Conservation (phyloP, 2,888 invertebrate species). For the Liodrosophila aerea region DNA sequence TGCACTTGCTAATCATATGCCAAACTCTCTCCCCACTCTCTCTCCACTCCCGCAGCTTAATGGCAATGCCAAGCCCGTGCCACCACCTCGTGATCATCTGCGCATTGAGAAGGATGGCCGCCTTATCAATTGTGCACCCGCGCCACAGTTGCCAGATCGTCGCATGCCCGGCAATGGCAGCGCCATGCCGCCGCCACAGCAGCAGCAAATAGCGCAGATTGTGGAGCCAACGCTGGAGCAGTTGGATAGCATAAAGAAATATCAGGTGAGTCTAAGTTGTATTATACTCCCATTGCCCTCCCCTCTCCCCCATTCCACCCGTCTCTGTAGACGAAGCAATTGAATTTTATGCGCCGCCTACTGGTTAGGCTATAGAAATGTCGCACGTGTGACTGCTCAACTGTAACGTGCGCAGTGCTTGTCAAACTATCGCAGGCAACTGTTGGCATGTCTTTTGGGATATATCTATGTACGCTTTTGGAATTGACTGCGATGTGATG, state of each 20-base stretch:
- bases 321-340: too few relatives aligned
- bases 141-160: conserved; percentile 87
- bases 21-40: background rate
- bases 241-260: conserved; percentile 94
- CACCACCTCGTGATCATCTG: conserved; percentile 86
- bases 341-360: conserved; percentile 30
- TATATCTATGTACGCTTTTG: too few relatives aligned
- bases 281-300: too few relatives aligned
- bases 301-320: too few relatives aligned
- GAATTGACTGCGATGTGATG: too few relatives aligned
- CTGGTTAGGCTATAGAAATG: conserved; percentile 43
- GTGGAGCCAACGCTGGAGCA: conserved; percentile 91
- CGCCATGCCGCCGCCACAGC: conserved; percentile 72
- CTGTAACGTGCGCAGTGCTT: conserved; percentile 1
- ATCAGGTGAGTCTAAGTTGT: conserved; percentile 88
- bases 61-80: conserved; percentile 82
- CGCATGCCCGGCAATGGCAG: conserved; percentile 77
- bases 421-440: conserved; percentile 8
- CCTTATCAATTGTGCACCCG: conserved; percentile 86
- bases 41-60: conserved; percentile 71
- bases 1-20: conserved; percentile 22
- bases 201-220: conserved; percentile 82
- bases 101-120: conserved; percentile 86
- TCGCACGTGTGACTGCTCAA: background rate
- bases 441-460: too few relatives aligned